Conservation (phyloP, 2,888 invertebrate genomes). For the Lacanobia oleracea region DNA sequence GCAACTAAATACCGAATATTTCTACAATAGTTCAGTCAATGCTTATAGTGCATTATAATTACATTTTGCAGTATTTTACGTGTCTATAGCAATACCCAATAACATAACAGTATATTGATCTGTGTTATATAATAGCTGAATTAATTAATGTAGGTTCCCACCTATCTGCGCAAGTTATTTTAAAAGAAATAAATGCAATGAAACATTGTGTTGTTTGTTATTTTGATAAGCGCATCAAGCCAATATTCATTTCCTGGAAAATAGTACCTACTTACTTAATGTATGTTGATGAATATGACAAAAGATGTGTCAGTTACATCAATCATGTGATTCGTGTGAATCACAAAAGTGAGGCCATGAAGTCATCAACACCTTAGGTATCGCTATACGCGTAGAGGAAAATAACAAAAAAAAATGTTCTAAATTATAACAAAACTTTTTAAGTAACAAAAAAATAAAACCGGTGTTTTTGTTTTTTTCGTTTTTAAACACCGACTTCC, state of each 20-base stretch:
- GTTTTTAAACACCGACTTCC: too few species aligned
- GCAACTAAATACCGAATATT: constrained; percentile 22
- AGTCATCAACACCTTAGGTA: not conserved
- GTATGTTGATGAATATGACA: not conserved
- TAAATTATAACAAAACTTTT: too few species aligned
- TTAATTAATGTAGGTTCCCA: constrained; percentile 50
- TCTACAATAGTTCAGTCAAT: constrained; percentile 34
- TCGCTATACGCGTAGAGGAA: not conserved
- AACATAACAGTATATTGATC: constrained; percentile 60
- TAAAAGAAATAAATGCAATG: constrained; percentile 60
- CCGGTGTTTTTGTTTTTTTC: too few species aligned
- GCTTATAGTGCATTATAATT: constrained; percentile 51
- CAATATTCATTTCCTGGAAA: not conserved
- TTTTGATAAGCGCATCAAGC: constrained; percentile 16
- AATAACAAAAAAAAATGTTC: not conserved
- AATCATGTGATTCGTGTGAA: not conserved
- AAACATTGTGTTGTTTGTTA: constrained; percentile 41
- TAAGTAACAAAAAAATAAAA: too few species aligned
- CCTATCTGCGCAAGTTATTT: constrained; percentile 57
- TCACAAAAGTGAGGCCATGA: not conserved
- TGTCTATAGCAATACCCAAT: constrained; percentile 45
- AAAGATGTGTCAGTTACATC: not conserved
- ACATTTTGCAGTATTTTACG: constrained; percentile 54
- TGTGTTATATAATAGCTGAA: constrained; percentile 58
- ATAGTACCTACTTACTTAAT: not conserved